phyloP scores from a whole-genome alignment of 2,888 invertebrate species.

The Troglohyphantes excavatus region DNA sequence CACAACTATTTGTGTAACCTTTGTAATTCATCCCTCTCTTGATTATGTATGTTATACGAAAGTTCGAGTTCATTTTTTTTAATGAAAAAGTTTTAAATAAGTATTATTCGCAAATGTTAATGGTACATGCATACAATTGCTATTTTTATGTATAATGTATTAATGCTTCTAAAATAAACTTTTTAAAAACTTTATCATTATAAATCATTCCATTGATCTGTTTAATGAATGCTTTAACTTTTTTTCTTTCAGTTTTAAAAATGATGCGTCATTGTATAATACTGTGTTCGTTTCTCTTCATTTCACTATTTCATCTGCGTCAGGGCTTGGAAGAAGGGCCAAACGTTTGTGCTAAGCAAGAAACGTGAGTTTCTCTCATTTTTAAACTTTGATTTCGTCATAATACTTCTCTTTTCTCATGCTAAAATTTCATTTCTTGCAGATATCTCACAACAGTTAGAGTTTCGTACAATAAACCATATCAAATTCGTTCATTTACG shows the following conservation, averaged over 20 bases:
- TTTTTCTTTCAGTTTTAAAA: constrained; percentile 54
- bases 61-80: too few relatives aligned
- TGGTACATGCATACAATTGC: too few relatives aligned
- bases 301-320: constrained; percentile 35
- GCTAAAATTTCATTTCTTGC: constrained; percentile 80
- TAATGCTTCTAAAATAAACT: too few relatives aligned
- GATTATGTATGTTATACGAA: too few relatives aligned
- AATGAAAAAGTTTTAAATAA: too few relatives aligned
- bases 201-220: not conserved
- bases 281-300: constrained; percentile 20
- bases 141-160: too few relatives aligned
- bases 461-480: constrained; percentile 91
- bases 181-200: too few relatives aligned
- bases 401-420: not conserved
- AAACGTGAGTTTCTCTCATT: constrained; percentile 74
- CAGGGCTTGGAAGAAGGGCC: constrained; percentile 78
- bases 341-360: constrained; percentile 80
- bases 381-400: not conserved
- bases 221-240: not conserved
- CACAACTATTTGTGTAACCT: too few relatives aligned
- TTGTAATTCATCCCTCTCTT: too few relatives aligned
- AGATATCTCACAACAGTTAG: constrained; percentile 91
- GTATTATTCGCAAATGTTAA: too few relatives aligned
- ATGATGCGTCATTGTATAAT: constrained; percentile 38
- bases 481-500: constrained; percentile 90